These are phyloP conservation scores for Diabrotica undecimpunctata DNA, from an alignment of 1,140 invertebrate species.

Conservation along the genomic window DNA sequence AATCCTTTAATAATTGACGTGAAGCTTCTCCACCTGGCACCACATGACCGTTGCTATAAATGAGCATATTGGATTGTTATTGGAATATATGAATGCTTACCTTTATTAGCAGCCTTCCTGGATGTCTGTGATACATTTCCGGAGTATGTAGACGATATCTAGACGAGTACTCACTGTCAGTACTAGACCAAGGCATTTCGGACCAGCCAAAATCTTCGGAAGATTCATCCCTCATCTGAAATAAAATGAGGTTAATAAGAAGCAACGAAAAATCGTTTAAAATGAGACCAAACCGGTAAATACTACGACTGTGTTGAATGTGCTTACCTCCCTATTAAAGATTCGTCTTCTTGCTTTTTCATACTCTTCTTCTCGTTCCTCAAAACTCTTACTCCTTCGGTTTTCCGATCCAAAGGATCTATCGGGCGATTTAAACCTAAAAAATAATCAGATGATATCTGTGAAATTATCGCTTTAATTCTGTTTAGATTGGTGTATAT, in stretches of 20 bases:
- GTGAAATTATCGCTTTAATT: no score
- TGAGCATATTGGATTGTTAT: no score
- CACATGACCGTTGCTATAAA: no score
- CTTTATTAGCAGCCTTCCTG: constrained; percentile 36
- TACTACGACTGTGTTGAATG: neutral
- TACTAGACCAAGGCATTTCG: constrained; percentile 45
- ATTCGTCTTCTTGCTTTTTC: constrained; percentile 77
- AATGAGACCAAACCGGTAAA: neutral
- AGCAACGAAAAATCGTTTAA: no score
- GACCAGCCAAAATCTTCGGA: constrained; percentile 45
- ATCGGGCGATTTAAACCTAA: constrained; percentile 57
- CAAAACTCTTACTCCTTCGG: constrained; percentile 80
- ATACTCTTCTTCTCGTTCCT: constrained; percentile 86
- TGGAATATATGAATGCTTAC: constrained; percentile 17
- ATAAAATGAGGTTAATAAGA: constrained; percentile 7
- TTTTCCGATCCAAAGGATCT: constrained; percentile 61
- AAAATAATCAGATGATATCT: neutral
- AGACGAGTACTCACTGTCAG: constrained; percentile 40
- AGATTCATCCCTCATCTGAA: constrained; percentile 42
- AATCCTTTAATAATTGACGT: neutral
- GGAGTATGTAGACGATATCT: constrained; percentile 37
- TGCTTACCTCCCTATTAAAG: constrained; percentile 58
- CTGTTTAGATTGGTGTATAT: no score
- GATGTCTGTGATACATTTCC: constrained; percentile 33
- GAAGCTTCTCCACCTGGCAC: no score